These are phyloP conservation scores for Acrossocheilus wenchowensis DNA, from an alignment of 2,797 vertebrate genomes.

Conservation along the genomic window DNA sequence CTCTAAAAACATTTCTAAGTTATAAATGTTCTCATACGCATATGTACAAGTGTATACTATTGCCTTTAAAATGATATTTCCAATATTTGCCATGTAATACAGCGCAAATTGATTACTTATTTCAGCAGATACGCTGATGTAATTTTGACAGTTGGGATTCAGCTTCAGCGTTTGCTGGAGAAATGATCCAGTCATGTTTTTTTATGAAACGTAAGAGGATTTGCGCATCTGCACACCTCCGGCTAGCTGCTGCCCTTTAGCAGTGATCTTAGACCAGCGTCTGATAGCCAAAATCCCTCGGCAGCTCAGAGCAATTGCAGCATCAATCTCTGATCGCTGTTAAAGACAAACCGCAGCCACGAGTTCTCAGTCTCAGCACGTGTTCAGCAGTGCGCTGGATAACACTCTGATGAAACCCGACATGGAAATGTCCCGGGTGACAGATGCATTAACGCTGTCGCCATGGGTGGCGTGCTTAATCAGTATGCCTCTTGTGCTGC, in stretches of 20 bases:
- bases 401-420: constrained; percentile 40
- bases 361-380: constrained; percentile 37
- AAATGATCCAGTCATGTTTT: constrained; percentile 36
- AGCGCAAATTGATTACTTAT: background rate
- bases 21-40: too few species aligned
- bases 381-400: constrained; percentile 14
- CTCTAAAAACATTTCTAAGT: too few species aligned
- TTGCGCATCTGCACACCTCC: constrained; percentile 34
- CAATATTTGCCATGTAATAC: background rate
- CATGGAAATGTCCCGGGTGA: constrained; percentile 52
- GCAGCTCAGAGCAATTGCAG: background rate
- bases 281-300: constrained; percentile 18
- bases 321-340: background rate
- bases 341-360: constrained; percentile 15
- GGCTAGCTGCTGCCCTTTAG: constrained; percentile 38
- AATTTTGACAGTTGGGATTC: background rate
- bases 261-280: constrained; percentile 21
- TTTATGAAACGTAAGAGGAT: constrained; percentile 47
- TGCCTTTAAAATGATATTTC: background rate
- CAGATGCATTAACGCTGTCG: constrained; percentile 51
- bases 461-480: constrained; percentile 51
- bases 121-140: background rate
- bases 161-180: background rate
- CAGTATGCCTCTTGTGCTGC: constrained; percentile 40
- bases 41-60: too few species aligned